Base-by-base conservation (phyloP, 1,140 invertebrate species). In the Atopsyche davidsoni region DNA sequence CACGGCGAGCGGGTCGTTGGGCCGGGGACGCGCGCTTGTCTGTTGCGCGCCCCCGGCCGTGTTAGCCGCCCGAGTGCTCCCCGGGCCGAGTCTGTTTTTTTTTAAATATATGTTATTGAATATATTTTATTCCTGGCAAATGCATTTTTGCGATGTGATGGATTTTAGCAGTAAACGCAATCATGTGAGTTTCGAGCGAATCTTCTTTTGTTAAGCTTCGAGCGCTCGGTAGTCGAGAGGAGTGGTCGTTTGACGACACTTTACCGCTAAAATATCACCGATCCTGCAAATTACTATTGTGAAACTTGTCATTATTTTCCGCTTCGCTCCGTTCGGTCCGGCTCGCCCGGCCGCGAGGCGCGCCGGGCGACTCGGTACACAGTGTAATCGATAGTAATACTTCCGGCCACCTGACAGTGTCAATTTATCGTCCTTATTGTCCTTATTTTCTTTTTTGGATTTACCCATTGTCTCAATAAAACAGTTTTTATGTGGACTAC, bases 111-210 rank as follows among this genome's bases (percentile, higher is more conserved):
- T 81, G 79, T 81, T 82, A 80, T 81, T 75, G 78, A 78, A 73
- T 81, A 81, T 83, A 82, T 82, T 82, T 81, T 83, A 82, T 82
- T 81, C 76, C 79, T 80, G 79, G 79, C 79, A 80, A 77, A 82
- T 80, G 79, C 80, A 80, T 78, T 47, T 78, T 83, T 83, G 80
- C 81, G 80, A 83, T 81, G 81, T 83, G 80, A 83, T 82, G 79
- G 82, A 82, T 81, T 82, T 82, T 82, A 83, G 81, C 80, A 75
- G 77, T 82, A 79, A 78, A 78, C 76, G 72, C 69, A 69, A 69
- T 70, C 68, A 68, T 73, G 65, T 77, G 76, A 76, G 74, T 70
- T 75, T 75, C 76, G n/a, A n/a, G n/a, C n/a, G n/a, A n/a, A n/a
- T n/a, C n/a, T n/a, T n/a, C n/a, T n/a, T n/a, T n/a, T n/a, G n/a